A percentile compares a stretch with the other conserved stretches of the same genome.
phyloP scores from a whole-genome alignment of 2,113 vertebrate genomes.

The Apodemus sylvaticus region DNA sequence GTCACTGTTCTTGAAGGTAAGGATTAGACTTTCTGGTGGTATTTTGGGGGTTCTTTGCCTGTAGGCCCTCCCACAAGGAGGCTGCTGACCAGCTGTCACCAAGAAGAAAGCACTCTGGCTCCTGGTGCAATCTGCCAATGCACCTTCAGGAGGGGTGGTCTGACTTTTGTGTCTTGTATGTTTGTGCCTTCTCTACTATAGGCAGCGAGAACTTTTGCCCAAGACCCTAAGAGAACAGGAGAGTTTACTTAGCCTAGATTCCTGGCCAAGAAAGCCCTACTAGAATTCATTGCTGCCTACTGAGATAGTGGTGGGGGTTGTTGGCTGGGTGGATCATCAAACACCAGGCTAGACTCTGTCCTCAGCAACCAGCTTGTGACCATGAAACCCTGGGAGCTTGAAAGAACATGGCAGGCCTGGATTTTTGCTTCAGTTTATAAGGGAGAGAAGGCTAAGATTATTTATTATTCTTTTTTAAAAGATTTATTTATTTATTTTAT shows the following conservation, averaged over 20 bases:
- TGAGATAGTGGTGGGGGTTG: conserved; percentile 1
- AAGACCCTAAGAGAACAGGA: conserved; percentile 40
- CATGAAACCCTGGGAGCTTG: background rate
- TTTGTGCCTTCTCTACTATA: conserved; percentile 62
- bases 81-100: conserved; percentile 74
- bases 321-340: background rate
- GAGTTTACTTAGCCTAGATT: conserved; percentile 67
- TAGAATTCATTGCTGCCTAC: background rate
- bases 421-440: conserved; percentile 16
- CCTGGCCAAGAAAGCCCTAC: conserved; percentile 23
- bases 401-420: conserved; percentile 2
- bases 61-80: conserved; percentile 56
- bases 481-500: no score
- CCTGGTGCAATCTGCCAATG: conserved; percentile 48
- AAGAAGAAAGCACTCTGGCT: conserved; percentile 48
- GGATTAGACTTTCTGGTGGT: background rate
- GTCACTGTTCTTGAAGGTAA: background rate
- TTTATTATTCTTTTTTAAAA: background rate
- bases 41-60: conserved; percentile 35
- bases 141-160: conserved; percentile 58
- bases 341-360: background rate
- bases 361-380: background rate
- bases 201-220: conserved; percentile 51
- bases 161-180: conserved; percentile 49
- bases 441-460: background rate